Conservation (phyloP, 2,888 invertebrate genomes). For the Halocaridina rubra region DNA sequence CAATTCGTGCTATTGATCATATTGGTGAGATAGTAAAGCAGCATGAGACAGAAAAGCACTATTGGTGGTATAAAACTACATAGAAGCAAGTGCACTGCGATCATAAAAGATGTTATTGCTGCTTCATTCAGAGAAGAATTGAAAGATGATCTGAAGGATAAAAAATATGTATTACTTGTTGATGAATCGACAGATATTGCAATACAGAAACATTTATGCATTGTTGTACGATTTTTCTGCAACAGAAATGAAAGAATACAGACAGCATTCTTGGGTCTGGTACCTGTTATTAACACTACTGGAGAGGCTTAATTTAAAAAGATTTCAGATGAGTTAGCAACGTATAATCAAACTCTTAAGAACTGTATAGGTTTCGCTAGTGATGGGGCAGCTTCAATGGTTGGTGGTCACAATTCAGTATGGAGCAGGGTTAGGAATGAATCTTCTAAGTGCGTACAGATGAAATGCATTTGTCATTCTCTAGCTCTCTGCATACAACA, state of each 20-base stretch:
- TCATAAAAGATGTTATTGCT: not conserved
- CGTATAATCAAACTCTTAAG: not conserved
- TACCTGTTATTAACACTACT: too few relatives aligned
- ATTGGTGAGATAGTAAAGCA: not conserved
- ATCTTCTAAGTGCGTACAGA: not conserved
- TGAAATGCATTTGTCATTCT: not conserved
- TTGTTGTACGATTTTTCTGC: not conserved
- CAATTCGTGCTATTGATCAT: not conserved
- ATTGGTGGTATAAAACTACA: not conserved
- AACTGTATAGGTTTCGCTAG: not conserved
- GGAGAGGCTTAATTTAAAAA: too few relatives aligned
- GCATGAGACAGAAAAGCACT: not conserved
- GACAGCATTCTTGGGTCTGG: not conserved
- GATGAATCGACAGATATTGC: not conserved
- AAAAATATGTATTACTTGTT: not conserved
- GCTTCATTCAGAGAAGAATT: not conserved
- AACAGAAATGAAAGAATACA: not conserved
- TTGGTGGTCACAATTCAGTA: not conserved
- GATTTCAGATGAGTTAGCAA: too few relatives aligned
- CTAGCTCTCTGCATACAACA: not conserved
- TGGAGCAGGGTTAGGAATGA: not conserved
- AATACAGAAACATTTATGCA: not conserved
- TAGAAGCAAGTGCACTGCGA: not conserved
- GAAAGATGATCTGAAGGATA: not conserved
- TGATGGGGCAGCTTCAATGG: not conserved